A percentile compares a stretch with the other conserved stretches of the same genome.
These are phyloP conservation scores for Galago senegalensis DNA, from an alignment of 2,797 vertebrate species.

Conservation along the genomic window DNA sequence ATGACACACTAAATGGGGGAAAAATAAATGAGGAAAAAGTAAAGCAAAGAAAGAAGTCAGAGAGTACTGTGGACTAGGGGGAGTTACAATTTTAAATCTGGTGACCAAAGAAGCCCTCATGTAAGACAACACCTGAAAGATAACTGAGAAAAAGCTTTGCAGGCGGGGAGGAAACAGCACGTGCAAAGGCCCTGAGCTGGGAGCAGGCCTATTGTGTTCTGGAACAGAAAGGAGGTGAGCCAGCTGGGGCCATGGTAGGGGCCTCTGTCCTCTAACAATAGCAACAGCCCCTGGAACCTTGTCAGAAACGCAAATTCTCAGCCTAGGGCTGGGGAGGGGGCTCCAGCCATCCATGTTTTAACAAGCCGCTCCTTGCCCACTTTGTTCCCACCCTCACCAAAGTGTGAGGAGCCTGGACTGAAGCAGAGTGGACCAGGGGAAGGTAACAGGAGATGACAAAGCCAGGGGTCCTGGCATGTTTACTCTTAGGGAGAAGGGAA, in stretches of 20 bases:
- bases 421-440: background rate
- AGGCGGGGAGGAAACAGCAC: background rate
- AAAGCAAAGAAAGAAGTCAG: background rate
- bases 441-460: background rate
- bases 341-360: background rate
- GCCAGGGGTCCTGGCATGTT: background rate
- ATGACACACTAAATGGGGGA: background rate
- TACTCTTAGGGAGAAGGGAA: background rate
- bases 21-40: background rate
- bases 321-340: background rate
- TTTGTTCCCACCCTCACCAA: background rate
- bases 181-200: background rate
- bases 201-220: background rate
- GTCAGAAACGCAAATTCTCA: background rate
- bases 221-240: background rate
- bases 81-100: background rate
- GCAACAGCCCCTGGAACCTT: too few species aligned
- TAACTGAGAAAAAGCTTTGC: background rate
- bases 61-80: background rate
- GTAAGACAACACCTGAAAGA: background rate
- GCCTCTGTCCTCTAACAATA: background rate
- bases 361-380: background rate
- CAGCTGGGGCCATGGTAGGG: background rate
- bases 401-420: background rate
- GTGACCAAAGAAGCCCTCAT: background rate